phyloP scores from a whole-genome alignment of 2,113 vertebrate species.

The Suricata suricatta region DNA sequence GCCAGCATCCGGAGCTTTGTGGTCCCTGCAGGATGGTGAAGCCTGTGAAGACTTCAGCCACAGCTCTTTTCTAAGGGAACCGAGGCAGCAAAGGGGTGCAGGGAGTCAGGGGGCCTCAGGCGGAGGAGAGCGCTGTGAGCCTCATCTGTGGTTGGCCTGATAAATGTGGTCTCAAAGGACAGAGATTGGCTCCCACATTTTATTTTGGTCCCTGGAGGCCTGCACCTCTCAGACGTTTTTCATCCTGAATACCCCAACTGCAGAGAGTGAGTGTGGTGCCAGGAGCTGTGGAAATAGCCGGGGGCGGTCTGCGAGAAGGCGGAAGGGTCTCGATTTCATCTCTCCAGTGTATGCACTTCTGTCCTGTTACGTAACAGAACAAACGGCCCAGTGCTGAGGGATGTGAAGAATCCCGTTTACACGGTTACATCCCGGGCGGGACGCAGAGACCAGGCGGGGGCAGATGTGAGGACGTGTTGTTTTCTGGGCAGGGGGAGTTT shows the following conservation, averaged over 20 bases:
- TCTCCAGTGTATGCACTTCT: background rate
- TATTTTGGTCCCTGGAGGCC: background rate
- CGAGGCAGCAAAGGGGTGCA: rapidly evolving
- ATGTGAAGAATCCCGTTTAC: background rate
- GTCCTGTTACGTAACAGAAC: background rate
- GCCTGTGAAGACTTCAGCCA: background rate
- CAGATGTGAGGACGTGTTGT: rapidly evolving
- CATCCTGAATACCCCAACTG: background rate
- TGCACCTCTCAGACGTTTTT: background rate
- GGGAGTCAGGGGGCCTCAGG: rapidly evolving
- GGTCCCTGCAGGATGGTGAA: background rate
- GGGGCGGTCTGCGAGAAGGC: background rate
- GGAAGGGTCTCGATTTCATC: background rate
- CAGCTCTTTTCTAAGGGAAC: rapidly evolving
- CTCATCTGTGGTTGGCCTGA: background rate
- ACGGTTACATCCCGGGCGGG: rapidly evolving
- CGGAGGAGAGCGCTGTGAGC: rapidly evolving
- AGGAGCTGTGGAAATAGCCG: background rate
- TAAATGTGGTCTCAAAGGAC: rapidly evolving
- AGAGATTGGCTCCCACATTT: no score
- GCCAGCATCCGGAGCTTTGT: background rate
- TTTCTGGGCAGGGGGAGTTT: background rate
- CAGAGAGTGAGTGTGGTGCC: background rate
- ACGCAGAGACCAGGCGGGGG: rapidly evolving
- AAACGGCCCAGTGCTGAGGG: background rate